Percentiles rank a stretch among this genome's conserved stretches.
Conservation (phyloP, 2,797 vertebrate genomes). For the Poeciliopsis gracilis region DNA sequence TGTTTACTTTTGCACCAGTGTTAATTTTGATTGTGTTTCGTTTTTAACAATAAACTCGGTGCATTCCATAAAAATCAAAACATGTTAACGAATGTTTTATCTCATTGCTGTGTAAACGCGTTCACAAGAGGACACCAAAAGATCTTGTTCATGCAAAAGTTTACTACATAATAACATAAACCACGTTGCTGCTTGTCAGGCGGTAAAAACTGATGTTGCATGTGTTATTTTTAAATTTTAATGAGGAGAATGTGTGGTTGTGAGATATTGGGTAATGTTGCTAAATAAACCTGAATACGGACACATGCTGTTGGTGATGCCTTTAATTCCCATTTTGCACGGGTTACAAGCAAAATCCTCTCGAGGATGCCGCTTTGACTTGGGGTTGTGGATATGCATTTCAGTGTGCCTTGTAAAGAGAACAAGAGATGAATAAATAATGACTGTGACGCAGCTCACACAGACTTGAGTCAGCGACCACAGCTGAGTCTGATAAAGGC, state of each 20-base stretch:
- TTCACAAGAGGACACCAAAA: background rate
- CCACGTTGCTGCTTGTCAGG: background rate
- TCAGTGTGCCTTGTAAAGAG: constrained; percentile 35
- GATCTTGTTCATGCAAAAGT: background rate
- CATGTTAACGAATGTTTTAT: background rate
- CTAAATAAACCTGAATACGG: background rate
- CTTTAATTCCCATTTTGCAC: background rate
- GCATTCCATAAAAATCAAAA: background rate
- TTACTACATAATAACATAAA: background rate
- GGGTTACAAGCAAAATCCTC: constrained; percentile 16
- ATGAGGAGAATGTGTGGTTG: background rate
- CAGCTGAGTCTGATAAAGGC: constrained; percentile 46
- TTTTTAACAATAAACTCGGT: background rate
- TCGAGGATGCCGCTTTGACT: constrained; percentile 15
- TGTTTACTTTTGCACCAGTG: background rate
- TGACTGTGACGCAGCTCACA: constrained; percentile 42
- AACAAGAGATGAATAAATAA: constrained; percentile 64
- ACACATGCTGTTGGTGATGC: background rate
- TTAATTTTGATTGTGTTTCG: background rate
- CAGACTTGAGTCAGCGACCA: constrained; percentile 52
- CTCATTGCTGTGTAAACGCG: background rate
- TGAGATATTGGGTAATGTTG: background rate
- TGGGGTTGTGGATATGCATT: constrained; percentile 13
- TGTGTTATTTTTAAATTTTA: background rate
- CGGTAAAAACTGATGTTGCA: background rate